These are phyloP conservation scores for Rousettus madagascariensis DNA, from an alignment of 2,797 vertebrate genomes.

Conservation along the genomic window DNA sequence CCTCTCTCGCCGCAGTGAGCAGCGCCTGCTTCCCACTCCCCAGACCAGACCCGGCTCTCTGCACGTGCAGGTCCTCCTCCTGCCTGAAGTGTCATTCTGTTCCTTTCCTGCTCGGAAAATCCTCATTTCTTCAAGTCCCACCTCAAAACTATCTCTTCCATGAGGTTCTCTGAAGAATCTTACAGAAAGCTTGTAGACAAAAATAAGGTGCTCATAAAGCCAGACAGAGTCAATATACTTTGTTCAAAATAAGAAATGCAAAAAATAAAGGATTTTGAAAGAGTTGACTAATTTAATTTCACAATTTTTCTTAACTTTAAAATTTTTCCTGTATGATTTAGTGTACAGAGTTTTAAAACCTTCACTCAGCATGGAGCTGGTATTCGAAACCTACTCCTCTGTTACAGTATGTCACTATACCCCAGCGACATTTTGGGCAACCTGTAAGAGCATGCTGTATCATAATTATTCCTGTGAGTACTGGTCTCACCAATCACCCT, in stretches of 20 bases:
- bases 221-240: background rate
- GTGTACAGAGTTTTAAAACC: constrained; percentile 18
- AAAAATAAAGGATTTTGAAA: background rate
- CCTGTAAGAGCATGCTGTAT: too few species aligned
- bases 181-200: background rate
- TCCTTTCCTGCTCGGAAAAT: background rate
- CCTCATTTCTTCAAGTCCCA: background rate
- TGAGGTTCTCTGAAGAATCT: background rate
- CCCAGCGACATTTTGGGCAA: too few species aligned
- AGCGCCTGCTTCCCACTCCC: background rate
- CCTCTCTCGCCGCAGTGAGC: background rate
- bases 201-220: background rate
- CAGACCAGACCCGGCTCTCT: background rate
- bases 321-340: background rate
- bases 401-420: background rate
- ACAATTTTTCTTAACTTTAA: background rate
- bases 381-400: constrained; percentile 38
- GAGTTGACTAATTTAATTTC: background rate
- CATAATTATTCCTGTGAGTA: background rate
- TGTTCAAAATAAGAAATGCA: background rate
- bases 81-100: background rate
- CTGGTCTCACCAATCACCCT: background rate
- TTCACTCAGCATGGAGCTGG: constrained; percentile 55
- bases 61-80: background rate
- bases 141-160: background rate